These are phyloP conservation scores for Eupithecia vulgata DNA, from an alignment of 2,888 invertebrate species.

Conservation along the genomic window DNA sequence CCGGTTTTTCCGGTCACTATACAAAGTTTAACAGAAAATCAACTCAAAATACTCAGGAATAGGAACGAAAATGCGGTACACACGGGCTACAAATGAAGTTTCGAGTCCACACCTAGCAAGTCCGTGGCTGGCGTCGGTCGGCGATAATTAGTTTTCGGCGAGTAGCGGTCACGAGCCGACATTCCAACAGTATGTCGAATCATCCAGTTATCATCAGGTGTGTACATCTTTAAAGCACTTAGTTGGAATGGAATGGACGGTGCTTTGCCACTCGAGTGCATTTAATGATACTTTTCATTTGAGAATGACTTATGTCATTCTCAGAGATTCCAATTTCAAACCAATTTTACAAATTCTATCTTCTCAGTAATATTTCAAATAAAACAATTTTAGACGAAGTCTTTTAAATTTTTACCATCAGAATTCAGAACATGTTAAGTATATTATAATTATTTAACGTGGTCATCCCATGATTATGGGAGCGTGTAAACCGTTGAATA, in stretches of 20 bases:
- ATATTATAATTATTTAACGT: not conserved
- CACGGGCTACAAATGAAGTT: not conserved
- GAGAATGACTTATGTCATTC: too few relatives aligned
- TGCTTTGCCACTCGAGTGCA: not conserved
- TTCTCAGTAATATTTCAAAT: too few relatives aligned
- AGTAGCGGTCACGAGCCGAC: constrained; percentile 69
- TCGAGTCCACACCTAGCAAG: constrained; percentile 31
- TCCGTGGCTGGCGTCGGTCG: constrained; percentile 50
- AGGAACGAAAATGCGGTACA: not conserved
- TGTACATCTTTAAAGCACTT: constrained; percentile 46
- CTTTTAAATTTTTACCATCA: not conserved
- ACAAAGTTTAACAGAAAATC: not conserved
- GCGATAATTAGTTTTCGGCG: constrained; percentile 74
- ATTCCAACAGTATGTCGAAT: constrained; percentile 72
- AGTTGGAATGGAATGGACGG: constrained; percentile 15
- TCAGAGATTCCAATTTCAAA: too few relatives aligned
- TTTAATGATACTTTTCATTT: not conserved
- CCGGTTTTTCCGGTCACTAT: not conserved
- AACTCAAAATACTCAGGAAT: not conserved
- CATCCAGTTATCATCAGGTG: constrained; percentile 70
- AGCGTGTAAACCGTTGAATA: constrained; percentile 12
- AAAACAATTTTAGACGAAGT: too few relatives aligned
- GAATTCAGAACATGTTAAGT: not conserved
- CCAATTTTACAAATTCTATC: too few relatives aligned
- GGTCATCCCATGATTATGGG: not conserved